Evolutionary conservation across 2,888 invertebrate species (phyloP).

Genomic region (Scaptomyza caliginosa): DNA sequence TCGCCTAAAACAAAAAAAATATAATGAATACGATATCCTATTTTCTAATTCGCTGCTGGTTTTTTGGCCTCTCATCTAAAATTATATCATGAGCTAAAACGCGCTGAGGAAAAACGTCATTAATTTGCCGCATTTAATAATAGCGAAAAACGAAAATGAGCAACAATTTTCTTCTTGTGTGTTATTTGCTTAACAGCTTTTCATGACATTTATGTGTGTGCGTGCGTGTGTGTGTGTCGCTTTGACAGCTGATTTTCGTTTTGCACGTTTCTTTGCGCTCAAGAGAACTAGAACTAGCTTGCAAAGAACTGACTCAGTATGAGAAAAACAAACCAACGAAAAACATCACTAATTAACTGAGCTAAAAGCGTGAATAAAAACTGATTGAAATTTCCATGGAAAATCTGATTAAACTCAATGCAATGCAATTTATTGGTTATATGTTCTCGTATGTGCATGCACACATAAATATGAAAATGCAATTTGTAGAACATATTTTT

Average conservation of each 20-base stretch:
- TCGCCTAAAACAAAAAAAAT: conserved; percentile 27
- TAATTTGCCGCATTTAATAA: conserved; percentile 48
- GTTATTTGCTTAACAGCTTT: conserved; percentile 38
- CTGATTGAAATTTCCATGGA: conserved; percentile 13
- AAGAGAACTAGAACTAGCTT: neutral
- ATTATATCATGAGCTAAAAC: conserved; percentile 54
- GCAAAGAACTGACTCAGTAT: neutral
- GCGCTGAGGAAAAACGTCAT: conserved; percentile 63
- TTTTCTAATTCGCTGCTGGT: conserved; percentile 2
- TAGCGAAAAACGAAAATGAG: conserved; percentile 30
- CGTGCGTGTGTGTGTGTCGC: conserved; percentile 32
- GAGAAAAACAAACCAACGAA: neutral
- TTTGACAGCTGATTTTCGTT: conserved; percentile 37
- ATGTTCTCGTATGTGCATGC: too few species aligned
- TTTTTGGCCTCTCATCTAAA: conserved; percentile 48
- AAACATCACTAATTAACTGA: neutral
- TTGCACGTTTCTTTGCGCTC: conserved; percentile 9
- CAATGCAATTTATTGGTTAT: conserved; percentile 18
- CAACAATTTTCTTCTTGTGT: conserved; percentile 10
- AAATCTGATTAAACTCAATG: conserved; percentile 8
- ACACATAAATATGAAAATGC: conserved; percentile 7
- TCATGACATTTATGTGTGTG: conserved; percentile 29
- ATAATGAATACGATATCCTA: conserved; percentile 28
- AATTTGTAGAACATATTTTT: conserved; percentile 16
- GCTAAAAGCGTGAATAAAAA: neutral